Percentiles rank a stretch among this genome's conserved stretches.
Conservation (phyloP, 2,888 invertebrate genomes). For the Nephrotoma flavescens region DNA sequence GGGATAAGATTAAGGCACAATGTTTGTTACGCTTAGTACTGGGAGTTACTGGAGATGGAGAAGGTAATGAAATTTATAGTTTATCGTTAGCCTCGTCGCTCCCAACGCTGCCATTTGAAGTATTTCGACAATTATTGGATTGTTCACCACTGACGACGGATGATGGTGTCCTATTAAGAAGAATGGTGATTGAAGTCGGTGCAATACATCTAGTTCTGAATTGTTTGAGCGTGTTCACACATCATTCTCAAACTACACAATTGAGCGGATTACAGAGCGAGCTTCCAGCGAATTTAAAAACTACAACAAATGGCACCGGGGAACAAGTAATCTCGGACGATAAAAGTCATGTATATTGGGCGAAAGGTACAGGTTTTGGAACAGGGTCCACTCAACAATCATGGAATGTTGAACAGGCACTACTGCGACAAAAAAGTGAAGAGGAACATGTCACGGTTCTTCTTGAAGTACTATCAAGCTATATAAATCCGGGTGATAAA, state of each 20-base stretch:
- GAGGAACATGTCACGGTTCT: conserved; percentile 88
- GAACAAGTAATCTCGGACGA: conserved; percentile 45
- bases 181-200: conserved; percentile 69
- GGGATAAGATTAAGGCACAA: conserved; percentile 70
- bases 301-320: conserved; percentile 7
- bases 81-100: conserved; percentile 51
- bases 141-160: conserved; percentile 58
- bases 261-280: conserved; percentile 23
- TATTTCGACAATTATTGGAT: conserved; percentile 58
- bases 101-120: conserved; percentile 39
- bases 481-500: conserved; percentile 60
- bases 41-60: conserved; percentile 84
- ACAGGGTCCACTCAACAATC: conserved; percentile 90
- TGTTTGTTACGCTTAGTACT: conserved; percentile 73
- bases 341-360: conserved; percentile 77
- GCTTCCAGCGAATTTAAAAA: conserved; percentile 25
- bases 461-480: conserved; percentile 70
- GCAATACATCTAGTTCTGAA: conserved; percentile 73
- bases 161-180: conserved; percentile 58
- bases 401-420: conserved; percentile 94
- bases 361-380: conserved; percentile 93
- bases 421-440: conserved; percentile 74
- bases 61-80: conserved; percentile 66
- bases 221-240: conserved; percentile 80
- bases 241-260: conserved; percentile 46